A percentile compares a stretch with the other conserved stretches of the same genome.
Conservation (phyloP, 2,888 invertebrate genomes). For the Trichacis sp. region DNA sequence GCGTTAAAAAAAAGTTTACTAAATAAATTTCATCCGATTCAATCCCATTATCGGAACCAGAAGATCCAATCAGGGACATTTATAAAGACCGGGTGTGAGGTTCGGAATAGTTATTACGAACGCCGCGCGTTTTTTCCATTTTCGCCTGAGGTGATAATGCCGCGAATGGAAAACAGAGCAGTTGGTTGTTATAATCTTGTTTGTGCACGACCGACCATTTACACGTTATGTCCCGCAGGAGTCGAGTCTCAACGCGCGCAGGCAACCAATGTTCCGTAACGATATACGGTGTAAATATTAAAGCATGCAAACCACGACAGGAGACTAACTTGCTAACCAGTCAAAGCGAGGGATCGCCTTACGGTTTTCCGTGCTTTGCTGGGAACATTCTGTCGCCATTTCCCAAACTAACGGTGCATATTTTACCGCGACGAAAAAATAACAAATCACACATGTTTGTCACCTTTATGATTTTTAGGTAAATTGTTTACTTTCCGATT, state of each 20-base stretch:
- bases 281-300: constrained; percentile 48
- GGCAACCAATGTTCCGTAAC: constrained; percentile 48
- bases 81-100: not conserved
- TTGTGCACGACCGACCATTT: constrained; percentile 18
- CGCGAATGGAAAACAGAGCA: constrained; percentile 11
- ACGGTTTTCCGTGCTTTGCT: constrained; percentile 14
- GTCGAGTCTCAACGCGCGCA: constrained; percentile 10
- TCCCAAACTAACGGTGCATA: not conserved
- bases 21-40: not conserved
- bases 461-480: not conserved
- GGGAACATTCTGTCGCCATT: not conserved
- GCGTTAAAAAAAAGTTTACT: not conserved
- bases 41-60: not conserved
- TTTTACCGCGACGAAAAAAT: not conserved
- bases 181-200: constrained; percentile 17
- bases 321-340: constrained; percentile 3
- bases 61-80: not conserved
- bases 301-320: constrained; percentile 23
- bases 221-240: constrained; percentile 7
- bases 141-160: constrained; percentile 12
- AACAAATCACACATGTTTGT: not conserved
- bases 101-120: not conserved
- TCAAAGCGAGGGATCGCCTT: constrained; percentile 45
- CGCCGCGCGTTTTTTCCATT: not conserved
- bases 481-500: no score